Evolutionary conservation across 2,113 vertebrate species (phyloP).

Genomic region (Delphinus delphis): DNA sequence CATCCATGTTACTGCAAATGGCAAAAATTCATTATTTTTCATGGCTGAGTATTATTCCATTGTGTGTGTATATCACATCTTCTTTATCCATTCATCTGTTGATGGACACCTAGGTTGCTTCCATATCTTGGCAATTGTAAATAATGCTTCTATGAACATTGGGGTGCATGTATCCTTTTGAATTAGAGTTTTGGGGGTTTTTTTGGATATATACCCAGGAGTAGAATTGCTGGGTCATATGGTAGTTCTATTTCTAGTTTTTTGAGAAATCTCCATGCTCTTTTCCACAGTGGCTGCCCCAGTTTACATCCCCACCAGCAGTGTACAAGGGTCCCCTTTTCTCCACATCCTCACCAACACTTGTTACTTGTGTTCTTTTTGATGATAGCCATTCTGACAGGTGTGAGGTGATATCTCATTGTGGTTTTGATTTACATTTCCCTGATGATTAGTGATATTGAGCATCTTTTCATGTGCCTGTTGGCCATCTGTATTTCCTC

Average conservation of each 20-base stretch:
- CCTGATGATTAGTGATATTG: too few relatives aligned
- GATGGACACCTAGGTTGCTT: background rate
- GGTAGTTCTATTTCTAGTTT: background rate
- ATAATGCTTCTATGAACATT: background rate
- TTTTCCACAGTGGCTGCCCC: background rate
- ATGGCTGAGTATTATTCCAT: background rate
- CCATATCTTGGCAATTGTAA: background rate
- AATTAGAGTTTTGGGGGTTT: background rate
- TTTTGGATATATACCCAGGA: background rate
- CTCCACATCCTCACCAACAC: too few relatives aligned
- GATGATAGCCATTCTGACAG: too few relatives aligned
- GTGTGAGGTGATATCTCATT: too few relatives aligned
- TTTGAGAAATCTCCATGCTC: background rate
- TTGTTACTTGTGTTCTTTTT: too few relatives aligned
- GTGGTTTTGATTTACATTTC: too few relatives aligned
- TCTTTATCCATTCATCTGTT: background rate
- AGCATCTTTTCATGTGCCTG: too few relatives aligned
- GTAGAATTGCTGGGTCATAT: background rate
- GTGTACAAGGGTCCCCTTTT: background rate
- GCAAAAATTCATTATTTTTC: background rate
- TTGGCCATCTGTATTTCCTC: too few relatives aligned
- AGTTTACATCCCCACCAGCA: background rate
- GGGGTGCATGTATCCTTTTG: background rate
- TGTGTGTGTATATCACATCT: background rate
- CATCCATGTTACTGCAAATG: background rate